Evolutionary conservation across 2,888 invertebrate species (phyloP).

Genomic region (Andrena hattorfiana): DNA sequence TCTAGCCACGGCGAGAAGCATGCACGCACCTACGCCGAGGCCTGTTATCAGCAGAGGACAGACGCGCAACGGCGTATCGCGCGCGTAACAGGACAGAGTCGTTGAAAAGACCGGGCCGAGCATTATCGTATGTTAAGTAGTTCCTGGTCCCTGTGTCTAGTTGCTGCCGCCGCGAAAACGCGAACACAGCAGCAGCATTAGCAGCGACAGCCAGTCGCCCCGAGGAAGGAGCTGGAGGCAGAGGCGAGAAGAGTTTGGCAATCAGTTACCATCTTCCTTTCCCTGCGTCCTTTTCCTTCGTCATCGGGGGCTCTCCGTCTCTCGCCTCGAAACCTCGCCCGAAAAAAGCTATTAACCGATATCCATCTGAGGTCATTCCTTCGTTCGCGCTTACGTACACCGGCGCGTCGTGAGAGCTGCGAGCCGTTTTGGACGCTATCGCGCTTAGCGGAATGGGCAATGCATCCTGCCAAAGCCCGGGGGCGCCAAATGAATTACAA

Average conservation of each 20-base stretch:
- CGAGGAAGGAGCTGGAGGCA: neutral
- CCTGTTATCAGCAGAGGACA: constrained; percentile 63
- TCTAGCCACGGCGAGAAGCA: constrained; percentile 1
- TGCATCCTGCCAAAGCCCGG: constrained; percentile 75
- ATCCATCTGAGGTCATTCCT: constrained; percentile 82
- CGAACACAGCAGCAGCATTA: neutral
- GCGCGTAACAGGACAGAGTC: constrained; percentile 42
- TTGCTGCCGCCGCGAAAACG: constrained; percentile 1
- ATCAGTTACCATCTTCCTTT: constrained; percentile 43
- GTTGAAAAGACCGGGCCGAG: constrained; percentile 58
- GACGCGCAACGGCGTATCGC: constrained; percentile 60
- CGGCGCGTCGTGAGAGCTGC: constrained; percentile 25
- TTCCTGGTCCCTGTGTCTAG: constrained; percentile 55
- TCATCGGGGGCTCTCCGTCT: constrained; percentile 18
- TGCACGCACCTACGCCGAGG: constrained; percentile 56
- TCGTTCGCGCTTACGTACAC: constrained; percentile 68
- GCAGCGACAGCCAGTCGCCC: constrained; percentile 2
- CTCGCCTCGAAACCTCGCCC: constrained; percentile 69
- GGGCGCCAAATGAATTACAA: constrained; percentile 79
- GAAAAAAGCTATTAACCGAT: constrained; percentile 83
- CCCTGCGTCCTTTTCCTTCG: neutral
- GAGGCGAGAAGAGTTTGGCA: constrained; percentile 36
- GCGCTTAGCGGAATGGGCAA: constrained; percentile 74
- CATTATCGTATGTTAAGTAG: constrained; percentile 73
- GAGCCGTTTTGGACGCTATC: constrained; percentile 73